phyloP scores from a whole-genome alignment of 2,113 vertebrate species.

The Oryzias javanicus region DNA sequence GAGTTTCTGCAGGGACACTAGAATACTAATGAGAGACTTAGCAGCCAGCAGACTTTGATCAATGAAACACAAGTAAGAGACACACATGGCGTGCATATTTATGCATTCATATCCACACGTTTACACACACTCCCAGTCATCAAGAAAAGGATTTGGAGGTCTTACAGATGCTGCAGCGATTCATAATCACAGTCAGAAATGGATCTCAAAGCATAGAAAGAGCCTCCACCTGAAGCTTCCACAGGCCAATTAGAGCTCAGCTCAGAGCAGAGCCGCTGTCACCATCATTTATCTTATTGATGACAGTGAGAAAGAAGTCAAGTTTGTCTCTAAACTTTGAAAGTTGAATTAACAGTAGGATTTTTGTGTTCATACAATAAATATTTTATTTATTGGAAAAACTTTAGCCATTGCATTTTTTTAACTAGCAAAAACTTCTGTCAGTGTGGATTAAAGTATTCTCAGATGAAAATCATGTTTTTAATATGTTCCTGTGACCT shows the following conservation, averaged over 20 bases:
- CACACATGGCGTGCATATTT: conserved; percentile 14
- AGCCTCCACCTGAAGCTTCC: conserved; percentile 48
- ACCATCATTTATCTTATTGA: conserved; percentile 49
- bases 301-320: conserved; percentile 7
- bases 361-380: not conserved
- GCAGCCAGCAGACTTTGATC: conserved; percentile 51
- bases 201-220: conserved; percentile 41
- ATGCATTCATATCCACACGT: not conserved
- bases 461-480: too few relatives aligned
- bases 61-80: conserved; percentile 33
- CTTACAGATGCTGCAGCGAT: conserved; percentile 35
- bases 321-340: conserved; percentile 15
- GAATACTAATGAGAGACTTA: conserved; percentile 50
- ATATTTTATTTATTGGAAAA: not conserved
- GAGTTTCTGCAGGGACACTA: conserved; percentile 22
- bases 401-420: too few relatives aligned
- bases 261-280: conserved; percentile 33
- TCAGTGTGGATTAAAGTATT: too few relatives aligned
- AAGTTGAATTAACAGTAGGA: conserved; percentile 11
- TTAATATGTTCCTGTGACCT: too few relatives aligned
- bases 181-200: conserved; percentile 26
- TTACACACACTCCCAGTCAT: conserved; percentile 2
- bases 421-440: too few relatives aligned
- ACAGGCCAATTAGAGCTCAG: conserved; percentile 61
- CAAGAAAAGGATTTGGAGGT: conserved; percentile 1